Evolutionary conservation across 2,113 vertebrate species (phyloP).

Genomic region (Pedionomus torquatus): DNA sequence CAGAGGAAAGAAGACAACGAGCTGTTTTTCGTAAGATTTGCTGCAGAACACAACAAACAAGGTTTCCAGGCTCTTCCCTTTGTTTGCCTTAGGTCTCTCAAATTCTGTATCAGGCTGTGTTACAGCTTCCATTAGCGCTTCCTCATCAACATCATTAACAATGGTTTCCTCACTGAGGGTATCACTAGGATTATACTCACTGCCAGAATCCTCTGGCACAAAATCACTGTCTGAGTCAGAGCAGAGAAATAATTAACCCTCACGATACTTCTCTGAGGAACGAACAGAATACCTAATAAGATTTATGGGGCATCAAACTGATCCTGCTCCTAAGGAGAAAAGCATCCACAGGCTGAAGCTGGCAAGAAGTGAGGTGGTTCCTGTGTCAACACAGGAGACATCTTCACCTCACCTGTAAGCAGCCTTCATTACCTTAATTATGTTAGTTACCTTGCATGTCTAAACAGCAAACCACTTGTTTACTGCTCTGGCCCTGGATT

Average conservation of each 20-base stretch:
- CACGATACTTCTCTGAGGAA: conserved; percentile 60
- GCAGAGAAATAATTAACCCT: conserved; percentile 74
- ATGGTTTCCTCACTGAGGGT: conserved; percentile 59
- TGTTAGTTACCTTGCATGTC: not conserved
- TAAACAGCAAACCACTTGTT: conserved; percentile 29
- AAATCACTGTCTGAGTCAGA: conserved; percentile 72
- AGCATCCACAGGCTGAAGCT: not conserved
- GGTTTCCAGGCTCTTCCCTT: conserved; percentile 34
- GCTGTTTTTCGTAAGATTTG: not conserved
- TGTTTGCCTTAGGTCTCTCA: conserved; percentile 26
- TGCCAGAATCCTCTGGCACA: conserved; percentile 77
- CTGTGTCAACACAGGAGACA: not conserved
- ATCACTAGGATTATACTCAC: conserved; percentile 61
- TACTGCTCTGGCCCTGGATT: not conserved
- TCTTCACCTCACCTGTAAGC: not conserved
- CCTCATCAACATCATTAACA: conserved; percentile 47
- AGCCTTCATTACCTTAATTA: not conserved
- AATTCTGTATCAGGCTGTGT: conserved; percentile 20
- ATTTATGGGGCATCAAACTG: not conserved
- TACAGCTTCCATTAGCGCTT: conserved; percentile 34
- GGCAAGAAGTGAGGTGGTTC: not conserved
- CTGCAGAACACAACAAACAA: not conserved
- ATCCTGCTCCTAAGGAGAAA: conserved; percentile 2
- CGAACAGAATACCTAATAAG: conserved; percentile 32
- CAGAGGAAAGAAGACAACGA: not conserved